Conservation (phyloP, 2,113 vertebrate species). For the Psittacula cyanocephala region DNA sequence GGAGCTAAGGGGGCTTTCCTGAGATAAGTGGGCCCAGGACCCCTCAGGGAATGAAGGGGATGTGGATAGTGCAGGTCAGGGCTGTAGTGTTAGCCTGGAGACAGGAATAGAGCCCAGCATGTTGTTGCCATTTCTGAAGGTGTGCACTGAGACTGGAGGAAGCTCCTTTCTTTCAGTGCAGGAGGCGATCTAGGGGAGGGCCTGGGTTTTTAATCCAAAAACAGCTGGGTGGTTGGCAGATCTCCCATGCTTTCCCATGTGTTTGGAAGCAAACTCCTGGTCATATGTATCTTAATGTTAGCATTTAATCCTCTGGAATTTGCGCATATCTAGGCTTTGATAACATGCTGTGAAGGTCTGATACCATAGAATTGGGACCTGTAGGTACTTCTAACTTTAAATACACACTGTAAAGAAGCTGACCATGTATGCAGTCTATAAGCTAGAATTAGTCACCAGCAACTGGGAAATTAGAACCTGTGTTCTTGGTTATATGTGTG, state of each 20-base stretch:
- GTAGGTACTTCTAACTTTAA: background rate
- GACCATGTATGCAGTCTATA: background rate
- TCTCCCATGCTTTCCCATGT: background rate
- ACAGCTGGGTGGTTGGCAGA: background rate
- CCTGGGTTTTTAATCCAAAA: background rate
- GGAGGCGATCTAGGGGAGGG: background rate
- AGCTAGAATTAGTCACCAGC: background rate
- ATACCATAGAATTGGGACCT: background rate
- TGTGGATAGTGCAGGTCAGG: background rate
- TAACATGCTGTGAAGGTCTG: background rate
- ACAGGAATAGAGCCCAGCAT: background rate
- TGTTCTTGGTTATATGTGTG: background rate
- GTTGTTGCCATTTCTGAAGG: background rate
- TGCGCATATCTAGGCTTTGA: background rate
- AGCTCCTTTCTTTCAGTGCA: background rate
- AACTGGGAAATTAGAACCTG: background rate
- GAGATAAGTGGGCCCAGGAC: background rate
- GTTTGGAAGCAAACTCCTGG: background rate
- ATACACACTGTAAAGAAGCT: background rate
- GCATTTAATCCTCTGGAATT: background rate
- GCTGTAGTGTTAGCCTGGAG: background rate
- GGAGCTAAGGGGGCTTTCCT: background rate
- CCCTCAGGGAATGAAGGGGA: background rate
- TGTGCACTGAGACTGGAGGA: background rate
- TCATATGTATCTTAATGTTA: fast-evolving